Base-by-base conservation (phyloP, 2,113 vertebrate species). In the Cyphomyrus discorhynchus region DNA sequence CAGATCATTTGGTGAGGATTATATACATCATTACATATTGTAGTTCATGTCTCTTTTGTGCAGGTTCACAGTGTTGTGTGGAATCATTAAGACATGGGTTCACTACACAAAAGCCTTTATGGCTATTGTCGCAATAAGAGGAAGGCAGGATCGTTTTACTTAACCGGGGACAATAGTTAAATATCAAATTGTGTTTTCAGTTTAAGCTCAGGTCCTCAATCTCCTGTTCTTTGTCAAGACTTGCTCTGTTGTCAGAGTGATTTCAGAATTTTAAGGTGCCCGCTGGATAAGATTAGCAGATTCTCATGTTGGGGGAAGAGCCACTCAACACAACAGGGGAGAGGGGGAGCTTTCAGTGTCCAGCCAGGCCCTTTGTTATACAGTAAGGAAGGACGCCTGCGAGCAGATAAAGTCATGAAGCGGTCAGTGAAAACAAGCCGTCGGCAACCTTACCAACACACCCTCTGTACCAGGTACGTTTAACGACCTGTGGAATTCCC, bases 121-220 rank as follows among this genome's bases (percentile, higher is more conserved):
- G 52, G 84, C 90, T 89, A 91, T 92, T 93, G 94, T 92, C 91
- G 91, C 90, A 91, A 77, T 66, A 88, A 91, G 92, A 92, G 93
- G 92, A 92, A 89, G 91, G 92, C 89, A 91, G 93, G 92, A 94
- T 92, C 86, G 21, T 88, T 91, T 92, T 90, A 88, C 91, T 53
- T 90, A n/a, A 2, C 1, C 5, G 21, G 53, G 56, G 70, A 94
- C 94, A 93, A 93, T 42, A 91, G 84, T 82, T n/a, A 90, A 70
- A 87, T 77, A 70, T 15, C 88, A 92, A 89, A 47, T 93, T 90
- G 82, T 88, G 90, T 93, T 91, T 91, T 93, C 13, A 74, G 66
- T 58, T 49, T 58, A 89, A 88, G 53, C 24, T 56, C 84, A 74
- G 47, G 6, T 0, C 88, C 88, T 87, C 17, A 19, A 87, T 88